Conservation (phyloP, 2,888 invertebrate species). For the Hipparchia sbordonii region DNA sequence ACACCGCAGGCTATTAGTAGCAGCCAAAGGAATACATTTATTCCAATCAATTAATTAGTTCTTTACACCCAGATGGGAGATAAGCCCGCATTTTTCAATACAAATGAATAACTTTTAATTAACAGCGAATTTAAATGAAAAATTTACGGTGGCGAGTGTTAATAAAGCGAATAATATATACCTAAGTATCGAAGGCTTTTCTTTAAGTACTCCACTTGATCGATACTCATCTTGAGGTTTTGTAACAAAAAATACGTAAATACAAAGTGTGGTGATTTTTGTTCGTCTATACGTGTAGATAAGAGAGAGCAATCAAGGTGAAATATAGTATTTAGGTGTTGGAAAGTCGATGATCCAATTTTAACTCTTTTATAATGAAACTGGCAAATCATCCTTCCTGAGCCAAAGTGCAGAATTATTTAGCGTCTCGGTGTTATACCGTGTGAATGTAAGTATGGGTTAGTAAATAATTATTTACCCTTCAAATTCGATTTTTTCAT, state of each 20-base stretch:
- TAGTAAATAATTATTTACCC: neutral
- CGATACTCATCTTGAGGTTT: neutral
- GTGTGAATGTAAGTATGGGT: neutral
- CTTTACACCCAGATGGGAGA: conserved; percentile 70
- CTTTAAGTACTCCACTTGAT: conserved; percentile 63
- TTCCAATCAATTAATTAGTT: conserved; percentile 76
- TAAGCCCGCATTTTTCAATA: conserved; percentile 58
- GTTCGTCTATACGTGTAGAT: neutral
- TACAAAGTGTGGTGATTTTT: neutral
- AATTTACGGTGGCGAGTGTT: conserved; percentile 57
- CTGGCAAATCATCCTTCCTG: neutral
- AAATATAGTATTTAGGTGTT: neutral
- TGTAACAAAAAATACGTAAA: neutral
- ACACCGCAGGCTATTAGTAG: conserved; percentile 65
- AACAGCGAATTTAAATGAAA: conserved; percentile 72
- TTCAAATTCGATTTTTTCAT: neutral
- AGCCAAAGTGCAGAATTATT: neutral
- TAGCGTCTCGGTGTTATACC: neutral
- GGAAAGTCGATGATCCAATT: neutral
- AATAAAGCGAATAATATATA: conserved; percentile 59
- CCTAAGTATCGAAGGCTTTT: conserved; percentile 51
- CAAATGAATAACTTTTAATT: conserved; percentile 59
- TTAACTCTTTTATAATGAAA: neutral
- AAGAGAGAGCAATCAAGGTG: neutral
- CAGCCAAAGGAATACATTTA: conserved; percentile 60